A percentile compares a stretch with the other conserved stretches of the same genome.
phyloP scores from a whole-genome alignment of 2,797 vertebrate species.

The Falco rusticolus region DNA sequence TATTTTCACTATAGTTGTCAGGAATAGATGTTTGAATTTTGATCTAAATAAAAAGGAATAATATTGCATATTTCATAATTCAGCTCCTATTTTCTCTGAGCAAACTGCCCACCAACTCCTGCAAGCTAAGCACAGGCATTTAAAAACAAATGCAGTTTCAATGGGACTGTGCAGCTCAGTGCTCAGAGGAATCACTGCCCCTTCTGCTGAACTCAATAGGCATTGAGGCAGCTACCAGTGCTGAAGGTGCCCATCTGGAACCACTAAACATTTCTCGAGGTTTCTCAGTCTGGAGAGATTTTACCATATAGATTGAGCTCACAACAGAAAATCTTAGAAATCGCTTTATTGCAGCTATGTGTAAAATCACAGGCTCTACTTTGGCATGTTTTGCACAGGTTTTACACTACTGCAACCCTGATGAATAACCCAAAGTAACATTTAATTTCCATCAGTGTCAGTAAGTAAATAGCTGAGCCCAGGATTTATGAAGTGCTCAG shows the following conservation, averaged over 20 bases:
- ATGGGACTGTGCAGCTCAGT: background rate
- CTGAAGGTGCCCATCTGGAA: background rate
- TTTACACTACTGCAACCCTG: background rate
- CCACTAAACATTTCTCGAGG: background rate
- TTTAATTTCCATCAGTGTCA: background rate
- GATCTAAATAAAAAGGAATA: background rate
- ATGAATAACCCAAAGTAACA: background rate
- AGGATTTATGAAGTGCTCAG: background rate
- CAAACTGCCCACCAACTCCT: background rate
- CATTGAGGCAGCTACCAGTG: background rate
- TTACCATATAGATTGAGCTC: background rate
- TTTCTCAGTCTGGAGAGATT: background rate
- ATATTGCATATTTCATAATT: background rate
- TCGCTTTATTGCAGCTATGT: background rate
- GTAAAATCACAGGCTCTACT: background rate
- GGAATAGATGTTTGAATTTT: constrained; percentile 9
- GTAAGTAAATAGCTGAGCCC: background rate
- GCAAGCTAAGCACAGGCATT: background rate
- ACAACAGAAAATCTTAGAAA: background rate
- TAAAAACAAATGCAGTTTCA: background rate
- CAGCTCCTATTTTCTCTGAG: background rate
- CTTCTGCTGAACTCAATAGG: background rate
- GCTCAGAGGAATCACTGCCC: background rate
- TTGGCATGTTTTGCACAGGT: background rate
- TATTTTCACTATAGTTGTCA: background rate